Base-by-base conservation (phyloP, 1,140 invertebrate genomes). In the Oreohelix idahoensis region DNA sequence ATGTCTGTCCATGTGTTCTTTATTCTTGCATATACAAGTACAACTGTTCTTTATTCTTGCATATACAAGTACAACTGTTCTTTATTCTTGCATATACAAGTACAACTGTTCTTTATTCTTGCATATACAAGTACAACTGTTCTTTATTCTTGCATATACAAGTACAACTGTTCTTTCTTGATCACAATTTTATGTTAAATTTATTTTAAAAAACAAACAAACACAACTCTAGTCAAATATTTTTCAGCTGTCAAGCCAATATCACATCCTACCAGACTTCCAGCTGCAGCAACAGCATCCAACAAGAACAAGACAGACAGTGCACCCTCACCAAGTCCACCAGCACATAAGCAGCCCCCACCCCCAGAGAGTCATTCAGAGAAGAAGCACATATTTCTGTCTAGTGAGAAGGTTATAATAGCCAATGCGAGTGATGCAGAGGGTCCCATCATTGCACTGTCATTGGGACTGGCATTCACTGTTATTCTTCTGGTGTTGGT, bases 361-460 rank as follows among this genome's bases (percentile, higher is more conserved):
- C 10, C 26, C 20, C 63, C 29, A 38, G 36, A 39, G 10, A 35
- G 0, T 38, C 45, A 26, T 36, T 4, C 66, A 10, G 69, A 32
- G 15, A 81, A 81, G 29, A 58, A 71, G 10, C 63, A 71, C 38
- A 32, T 85, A 26, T 85, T 84, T 73, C n/a, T 88, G 29, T 79
- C 83, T 39, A 84, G 80, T 69, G 84, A 86, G 83, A 85, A 86
- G 79, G 83, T 89, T 23, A 85, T 86, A n/a, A 85, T 89, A 20
- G 85, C 84, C 32, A 88, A 85, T 71, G 83, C 85, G 5, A 84
- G 86, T 49, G 85, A 83, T 76, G 86, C 84, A 32, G 89, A 91
- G 80, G 96, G 97, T 63, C 97, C 97, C 0, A 95, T 98, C 29
- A 94, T 98, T 86, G 96, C 97, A 0, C 93, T 98, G 63, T 95